A percentile compares a stretch with the other conserved stretches of the same genome.
phyloP scores from a whole-genome alignment of 2,113 vertebrate genomes.

The Hirundichthys speculiger region DNA sequence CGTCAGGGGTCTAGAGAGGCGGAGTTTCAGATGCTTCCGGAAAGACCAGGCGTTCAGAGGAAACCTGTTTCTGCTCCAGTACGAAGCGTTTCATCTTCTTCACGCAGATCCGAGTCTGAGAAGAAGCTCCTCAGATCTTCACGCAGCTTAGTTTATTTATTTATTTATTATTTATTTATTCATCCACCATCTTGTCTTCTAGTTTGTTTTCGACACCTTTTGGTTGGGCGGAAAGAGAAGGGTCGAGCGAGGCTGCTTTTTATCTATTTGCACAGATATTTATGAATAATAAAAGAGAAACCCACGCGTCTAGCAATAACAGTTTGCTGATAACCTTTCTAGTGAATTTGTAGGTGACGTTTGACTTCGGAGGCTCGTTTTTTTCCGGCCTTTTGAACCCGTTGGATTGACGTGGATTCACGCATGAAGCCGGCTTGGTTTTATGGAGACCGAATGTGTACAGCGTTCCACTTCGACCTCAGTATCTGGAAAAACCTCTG shows the following conservation, averaged over 20 bases:
- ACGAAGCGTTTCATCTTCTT: too few relatives aligned
- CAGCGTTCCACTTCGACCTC: conserved; percentile 38
- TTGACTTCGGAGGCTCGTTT: conserved; percentile 16
- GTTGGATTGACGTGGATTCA: conserved; percentile 3
- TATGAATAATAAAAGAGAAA: too few relatives aligned
- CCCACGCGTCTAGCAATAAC: conserved; percentile 81
- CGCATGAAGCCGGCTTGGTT: conserved; percentile 11
- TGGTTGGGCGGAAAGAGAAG: conserved; percentile 38
- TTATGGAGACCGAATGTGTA: conserved; percentile 52
- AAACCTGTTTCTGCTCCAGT: too few relatives aligned
- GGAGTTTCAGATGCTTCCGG: too few relatives aligned
- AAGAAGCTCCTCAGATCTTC: conserved; percentile 2
- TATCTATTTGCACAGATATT: conserved; percentile 79
- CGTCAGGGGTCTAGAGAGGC: too few relatives aligned
- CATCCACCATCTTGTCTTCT: neutral
- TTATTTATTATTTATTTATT: conserved; percentile 47
- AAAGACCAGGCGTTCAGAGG: too few relatives aligned
- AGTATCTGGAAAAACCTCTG: conserved; percentile 41
- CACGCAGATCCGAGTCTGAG: too few relatives aligned
- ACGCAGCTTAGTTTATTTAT: conserved; percentile 27
- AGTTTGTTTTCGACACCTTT: conserved; percentile 46
- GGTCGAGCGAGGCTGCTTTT: conserved; percentile 36
- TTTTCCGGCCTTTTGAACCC: conserved; percentile 6
- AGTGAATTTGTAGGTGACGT: conserved; percentile 18
- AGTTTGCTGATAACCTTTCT: conserved; percentile 57